A percentile compares a stretch with the other conserved stretches of the same genome.
Evolutionary conservation across 2,888 invertebrate species (phyloP).

Genomic region (Sphaerophoria rueppellii): DNA sequence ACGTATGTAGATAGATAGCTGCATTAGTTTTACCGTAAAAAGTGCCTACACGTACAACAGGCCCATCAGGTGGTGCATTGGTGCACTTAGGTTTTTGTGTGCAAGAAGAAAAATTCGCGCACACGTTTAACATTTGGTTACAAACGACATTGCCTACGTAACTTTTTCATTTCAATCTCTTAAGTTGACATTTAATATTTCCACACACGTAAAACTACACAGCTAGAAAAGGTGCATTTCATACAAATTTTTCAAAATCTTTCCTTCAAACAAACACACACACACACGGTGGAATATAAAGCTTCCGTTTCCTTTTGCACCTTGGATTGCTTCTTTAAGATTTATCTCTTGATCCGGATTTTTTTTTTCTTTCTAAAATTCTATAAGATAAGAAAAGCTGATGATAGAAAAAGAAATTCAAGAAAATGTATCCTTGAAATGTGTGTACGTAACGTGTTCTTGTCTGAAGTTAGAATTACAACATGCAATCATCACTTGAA

Average conservation of each 20-base stretch:
- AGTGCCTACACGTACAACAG: slow-evolving; percentile 23
- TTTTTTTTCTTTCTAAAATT: not conserved
- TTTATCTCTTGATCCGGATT: slow-evolving; percentile 56
- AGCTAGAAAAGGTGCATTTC: not conserved
- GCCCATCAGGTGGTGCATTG: slow-evolving; percentile 16
- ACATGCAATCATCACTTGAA: not conserved
- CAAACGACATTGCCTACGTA: slow-evolving; percentile 45
- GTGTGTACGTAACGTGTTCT: not conserved
- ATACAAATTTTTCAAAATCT: slow-evolving; percentile 29
- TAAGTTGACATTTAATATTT: slow-evolving; percentile 38
- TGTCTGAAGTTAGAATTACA: slow-evolving; percentile 4
- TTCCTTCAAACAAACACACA: too few relatives aligned
- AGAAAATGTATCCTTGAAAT: slow-evolving; percentile 30
- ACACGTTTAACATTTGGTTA: not conserved
- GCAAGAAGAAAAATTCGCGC: not conserved
- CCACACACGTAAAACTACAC: not conserved
- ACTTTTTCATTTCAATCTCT: slow-evolving; percentile 60
- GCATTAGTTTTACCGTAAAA: slow-evolving; percentile 16
- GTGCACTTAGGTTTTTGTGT: slow-evolving; percentile 42
- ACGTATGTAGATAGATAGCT: slow-evolving; percentile 21
- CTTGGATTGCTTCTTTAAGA: slow-evolving; percentile 45
- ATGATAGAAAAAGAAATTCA: not conserved
- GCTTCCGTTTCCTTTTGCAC: slow-evolving; percentile 32
- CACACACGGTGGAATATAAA: not conserved
- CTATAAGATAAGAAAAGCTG: slow-evolving; percentile 9